Evolutionary conservation across 2,888 invertebrate genomes (phyloP).

Genomic region (Meghimatium bilineatum): DNA sequence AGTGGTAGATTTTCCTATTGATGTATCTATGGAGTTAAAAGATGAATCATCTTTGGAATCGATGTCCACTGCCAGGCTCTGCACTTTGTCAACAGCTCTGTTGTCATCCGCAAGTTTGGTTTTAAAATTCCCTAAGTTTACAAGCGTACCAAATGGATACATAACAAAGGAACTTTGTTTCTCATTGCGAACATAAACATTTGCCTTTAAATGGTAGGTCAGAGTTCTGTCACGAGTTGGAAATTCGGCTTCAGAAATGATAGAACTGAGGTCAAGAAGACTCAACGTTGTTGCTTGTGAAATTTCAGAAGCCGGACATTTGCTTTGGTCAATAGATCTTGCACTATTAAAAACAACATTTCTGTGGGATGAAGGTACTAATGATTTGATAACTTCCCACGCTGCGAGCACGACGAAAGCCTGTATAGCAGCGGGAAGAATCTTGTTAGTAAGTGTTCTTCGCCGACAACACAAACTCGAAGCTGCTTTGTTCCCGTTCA

Average conservation of each 20-base stretch:
- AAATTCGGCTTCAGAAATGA: background rate
- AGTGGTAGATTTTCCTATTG: no score
- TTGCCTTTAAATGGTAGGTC: constrained; percentile 10
- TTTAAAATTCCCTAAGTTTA: background rate
- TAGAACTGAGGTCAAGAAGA: background rate
- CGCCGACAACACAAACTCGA: constrained; percentile 14
- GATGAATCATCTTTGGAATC: background rate
- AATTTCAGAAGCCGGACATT: background rate
- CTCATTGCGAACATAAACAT: constrained; percentile 11
- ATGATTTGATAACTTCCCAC: constrained; percentile 25
- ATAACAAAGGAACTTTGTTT: constrained; percentile 11
- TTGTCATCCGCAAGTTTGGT: no score
- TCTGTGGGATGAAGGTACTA: background rate
- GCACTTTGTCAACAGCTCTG: background rate
- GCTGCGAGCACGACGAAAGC: constrained; percentile 19
- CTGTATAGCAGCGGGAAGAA: constrained; percentile 33
- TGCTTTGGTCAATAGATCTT: background rate
- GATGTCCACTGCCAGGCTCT: background rate
- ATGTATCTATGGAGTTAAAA: background rate
- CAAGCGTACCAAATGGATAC: constrained; percentile 34
- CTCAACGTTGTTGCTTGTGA: background rate
- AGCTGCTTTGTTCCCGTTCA: background rate
- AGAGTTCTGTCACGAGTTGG: background rate
- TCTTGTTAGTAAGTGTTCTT: background rate
- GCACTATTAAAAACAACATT: background rate